Evolutionary conservation across 2,113 vertebrate species (phyloP).

Genomic region (Sigmodon hispidus): DNA sequence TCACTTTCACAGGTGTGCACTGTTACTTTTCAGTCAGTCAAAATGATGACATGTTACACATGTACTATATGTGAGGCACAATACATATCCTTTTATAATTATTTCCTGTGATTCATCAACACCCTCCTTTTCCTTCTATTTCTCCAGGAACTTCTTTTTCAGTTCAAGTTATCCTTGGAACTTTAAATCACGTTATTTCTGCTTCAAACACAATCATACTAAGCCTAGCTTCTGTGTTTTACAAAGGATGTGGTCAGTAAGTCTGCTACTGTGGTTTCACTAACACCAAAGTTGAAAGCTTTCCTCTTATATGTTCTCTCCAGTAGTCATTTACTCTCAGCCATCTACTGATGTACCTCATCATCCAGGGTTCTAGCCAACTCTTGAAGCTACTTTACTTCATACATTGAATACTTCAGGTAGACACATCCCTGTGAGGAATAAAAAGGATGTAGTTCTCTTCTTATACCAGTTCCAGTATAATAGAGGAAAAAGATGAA

Average conservation of each 20-base stretch:
- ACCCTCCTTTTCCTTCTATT: not conserved
- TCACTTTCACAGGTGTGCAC: not conserved
- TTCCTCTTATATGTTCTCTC: not conserved
- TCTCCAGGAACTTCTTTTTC: not conserved
- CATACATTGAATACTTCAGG: not conserved
- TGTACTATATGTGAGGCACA: not conserved
- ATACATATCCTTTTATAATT: not conserved
- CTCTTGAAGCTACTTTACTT: not conserved
- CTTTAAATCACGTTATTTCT: not conserved
- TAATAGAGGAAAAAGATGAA: not conserved
- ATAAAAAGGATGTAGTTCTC: not conserved
- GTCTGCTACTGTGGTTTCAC: not conserved
- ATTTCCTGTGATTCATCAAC: not conserved
- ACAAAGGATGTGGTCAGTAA: not conserved
- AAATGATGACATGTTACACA: not conserved
- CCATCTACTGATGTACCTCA: not conserved
- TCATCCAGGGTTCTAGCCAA: not conserved
- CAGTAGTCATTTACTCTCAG: not conserved
- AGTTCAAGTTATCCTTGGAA: not conserved
- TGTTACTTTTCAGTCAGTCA: not conserved
- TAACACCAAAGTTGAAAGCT: not conserved
- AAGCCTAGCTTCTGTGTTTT: not conserved
- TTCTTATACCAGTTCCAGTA: not conserved
- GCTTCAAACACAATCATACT: too few species aligned
- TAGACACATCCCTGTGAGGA: not conserved